Evolutionary conservation across 2,113 vertebrate species (phyloP), one percentile per base, ranked within the genome.

Genomic region (Neodontobutis hainanensis): DNA sequence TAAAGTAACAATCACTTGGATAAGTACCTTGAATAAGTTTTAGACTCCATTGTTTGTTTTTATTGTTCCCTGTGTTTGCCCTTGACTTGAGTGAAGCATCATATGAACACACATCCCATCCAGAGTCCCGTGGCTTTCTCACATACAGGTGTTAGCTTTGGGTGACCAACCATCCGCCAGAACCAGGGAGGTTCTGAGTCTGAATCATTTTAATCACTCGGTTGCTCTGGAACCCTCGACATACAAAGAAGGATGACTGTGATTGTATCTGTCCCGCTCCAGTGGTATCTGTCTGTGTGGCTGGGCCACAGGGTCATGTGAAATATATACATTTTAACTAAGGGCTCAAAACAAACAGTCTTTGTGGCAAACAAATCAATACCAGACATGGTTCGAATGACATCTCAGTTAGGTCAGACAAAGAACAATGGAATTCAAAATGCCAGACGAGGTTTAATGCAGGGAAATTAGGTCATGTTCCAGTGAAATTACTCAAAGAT

Each of bases 171-270:
- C 47, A 46, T 61, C 19, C 64, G 42, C 15, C 34, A 38, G 61
- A 72, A 68, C 69, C 56, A 70, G 35, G 35, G 1, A 55, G 73
- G 74, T 66, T 43, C 57, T 66, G 74, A 84, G 53, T 35, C 81
- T 78, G 77, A 79, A 86, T 84, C 71, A 86, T 76, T 79, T 83
- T 81, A 83, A 89, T 78, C 71, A 70, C 71, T 80, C 80, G 49
- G 34, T 81, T 12, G 35, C 47, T 14, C 50, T 34, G 32, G 46
- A 47, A 63, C 48, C 70, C 58, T 14, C 53, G 65, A 73, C 49
- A n/a, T 15, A 63, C 34, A 6, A 70, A 58, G 65, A 74, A 64
- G 56, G 65, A 83, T 67, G 56, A 73, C 68, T 35, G 58, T 32
- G 77, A 80, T 77, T 82, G 69, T 70, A 68, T 71, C 73, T 81